Conservation (phyloP, 2,797 vertebrate species). For the Mormyrops attenuatus region DNA sequence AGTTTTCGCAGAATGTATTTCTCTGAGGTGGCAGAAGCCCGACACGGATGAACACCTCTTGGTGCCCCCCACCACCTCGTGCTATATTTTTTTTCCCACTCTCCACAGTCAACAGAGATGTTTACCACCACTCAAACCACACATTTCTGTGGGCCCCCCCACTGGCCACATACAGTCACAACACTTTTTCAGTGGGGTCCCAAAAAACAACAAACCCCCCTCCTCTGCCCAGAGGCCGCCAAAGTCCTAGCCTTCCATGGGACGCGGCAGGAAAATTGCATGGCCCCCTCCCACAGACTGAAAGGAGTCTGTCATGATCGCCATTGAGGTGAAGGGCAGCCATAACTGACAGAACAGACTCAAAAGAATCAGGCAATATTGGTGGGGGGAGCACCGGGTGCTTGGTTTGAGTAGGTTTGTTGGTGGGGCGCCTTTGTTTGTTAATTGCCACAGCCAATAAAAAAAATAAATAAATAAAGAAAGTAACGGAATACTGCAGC, state of each 20-base stretch:
- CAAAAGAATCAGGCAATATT: background rate
- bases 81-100: background rate
- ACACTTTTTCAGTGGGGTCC: background rate
- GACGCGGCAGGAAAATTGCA: background rate
- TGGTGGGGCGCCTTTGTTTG: background rate
- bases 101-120: background rate
- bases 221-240: background rate
- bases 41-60: background rate
- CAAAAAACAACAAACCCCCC: background rate
- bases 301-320: background rate
- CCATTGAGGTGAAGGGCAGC: background rate
- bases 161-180: background rate
- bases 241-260: background rate
- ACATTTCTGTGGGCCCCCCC: background rate
- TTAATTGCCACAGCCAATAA: background rate
- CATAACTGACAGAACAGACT: background rate
- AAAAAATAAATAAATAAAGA: background rate
- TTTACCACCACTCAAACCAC: background rate
- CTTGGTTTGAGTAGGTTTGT: background rate
- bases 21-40: background rate
- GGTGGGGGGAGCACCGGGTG: background rate
- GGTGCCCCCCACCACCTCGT: background rate
- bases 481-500: background rate
- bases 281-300: background rate
- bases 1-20: background rate